Evolutionary conservation across 2,888 invertebrate species (phyloP).

Genomic region (Himalopsyche tibetana): DNA sequence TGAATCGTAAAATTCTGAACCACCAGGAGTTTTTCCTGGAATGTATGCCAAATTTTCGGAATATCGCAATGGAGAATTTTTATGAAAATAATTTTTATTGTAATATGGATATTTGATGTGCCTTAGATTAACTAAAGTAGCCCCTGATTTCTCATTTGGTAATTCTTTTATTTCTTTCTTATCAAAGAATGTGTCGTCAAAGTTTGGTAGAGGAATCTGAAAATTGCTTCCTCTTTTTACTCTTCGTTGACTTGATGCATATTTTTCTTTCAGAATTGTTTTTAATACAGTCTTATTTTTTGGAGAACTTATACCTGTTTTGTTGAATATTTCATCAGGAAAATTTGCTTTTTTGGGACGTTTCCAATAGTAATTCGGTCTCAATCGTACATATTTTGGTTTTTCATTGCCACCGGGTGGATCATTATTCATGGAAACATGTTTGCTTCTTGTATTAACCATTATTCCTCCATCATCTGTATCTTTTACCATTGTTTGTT

Average conservation of each 20-base stretch:
- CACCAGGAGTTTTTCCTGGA: constrained; percentile 80
- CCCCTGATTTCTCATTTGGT: constrained; percentile 67
- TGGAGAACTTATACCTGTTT: background rate
- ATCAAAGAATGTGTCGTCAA: constrained; percentile 70
- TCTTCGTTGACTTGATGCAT: constrained; percentile 43
- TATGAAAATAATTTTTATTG: constrained; percentile 64
- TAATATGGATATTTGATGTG: constrained; percentile 67
- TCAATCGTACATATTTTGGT: constrained; percentile 63
- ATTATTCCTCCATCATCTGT: constrained; percentile 66
- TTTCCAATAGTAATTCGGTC: constrained; percentile 66
- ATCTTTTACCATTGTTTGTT: constrained; percentile 68
- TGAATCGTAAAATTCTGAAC: constrained; percentile 84
- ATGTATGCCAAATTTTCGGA: constrained; percentile 80
- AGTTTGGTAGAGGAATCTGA: constrained; percentile 70
- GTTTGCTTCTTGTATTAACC: constrained; percentile 68
- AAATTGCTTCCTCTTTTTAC: constrained; percentile 67
- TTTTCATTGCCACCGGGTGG: constrained; percentile 35
- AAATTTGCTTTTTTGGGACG: constrained; percentile 56
- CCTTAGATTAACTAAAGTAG: constrained; percentile 44
- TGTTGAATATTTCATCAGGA: constrained; percentile 12
- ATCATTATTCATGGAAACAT: constrained; percentile 67
- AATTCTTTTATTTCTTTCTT: constrained; percentile 68
- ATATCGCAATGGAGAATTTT: constrained; percentile 81
- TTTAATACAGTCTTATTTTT: constrained; percentile 44
- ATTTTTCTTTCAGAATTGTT: constrained; percentile 48